Evolutionary conservation across 2,797 vertebrate species (phyloP).

Genomic region (Ara ararauna): DNA sequence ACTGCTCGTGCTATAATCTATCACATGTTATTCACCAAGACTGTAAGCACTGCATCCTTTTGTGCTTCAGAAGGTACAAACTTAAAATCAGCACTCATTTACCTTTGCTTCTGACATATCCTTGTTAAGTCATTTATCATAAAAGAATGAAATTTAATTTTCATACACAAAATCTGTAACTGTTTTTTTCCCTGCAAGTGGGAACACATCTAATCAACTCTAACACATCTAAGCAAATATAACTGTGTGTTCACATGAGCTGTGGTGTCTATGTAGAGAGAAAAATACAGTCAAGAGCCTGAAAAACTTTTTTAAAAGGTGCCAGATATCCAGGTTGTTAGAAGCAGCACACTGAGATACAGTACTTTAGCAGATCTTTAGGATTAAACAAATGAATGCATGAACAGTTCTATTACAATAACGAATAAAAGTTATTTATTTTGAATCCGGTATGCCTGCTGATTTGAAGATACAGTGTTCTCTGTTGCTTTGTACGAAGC

Average conservation of each 20-base stretch:
- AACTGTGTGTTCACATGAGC: neutral
- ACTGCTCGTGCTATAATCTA: constrained; percentile 48
- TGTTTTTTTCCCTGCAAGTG: neutral
- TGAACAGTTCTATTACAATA: constrained; percentile 5
- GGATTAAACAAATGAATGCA: constrained; percentile 46
- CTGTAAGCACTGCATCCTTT: neutral
- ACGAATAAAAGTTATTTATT: constrained; percentile 38
- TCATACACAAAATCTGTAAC: constrained; percentile 15
- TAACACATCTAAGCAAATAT: neutral
- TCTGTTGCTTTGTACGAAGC: neutral
- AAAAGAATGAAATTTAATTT: constrained; percentile 48
- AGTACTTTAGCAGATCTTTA: constrained; percentile 8
- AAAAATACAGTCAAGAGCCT: constrained; percentile 30
- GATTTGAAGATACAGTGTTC: constrained; percentile 29
- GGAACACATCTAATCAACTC: neutral
- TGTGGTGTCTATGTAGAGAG: neutral
- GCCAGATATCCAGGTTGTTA: neutral
- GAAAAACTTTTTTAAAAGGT: neutral
- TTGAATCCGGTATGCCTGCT: neutral
- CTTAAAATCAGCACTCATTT: constrained; percentile 53
- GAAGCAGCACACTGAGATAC: neutral
- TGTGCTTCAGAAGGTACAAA: constrained; percentile 39
- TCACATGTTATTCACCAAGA: constrained; percentile 23
- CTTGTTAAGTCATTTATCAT: constrained; percentile 16
- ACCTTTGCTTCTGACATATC: constrained; percentile 15